Evolutionary conservation across 2,113 vertebrate genomes (phyloP).

Genomic region (Sphyrna mokarran): DNA sequence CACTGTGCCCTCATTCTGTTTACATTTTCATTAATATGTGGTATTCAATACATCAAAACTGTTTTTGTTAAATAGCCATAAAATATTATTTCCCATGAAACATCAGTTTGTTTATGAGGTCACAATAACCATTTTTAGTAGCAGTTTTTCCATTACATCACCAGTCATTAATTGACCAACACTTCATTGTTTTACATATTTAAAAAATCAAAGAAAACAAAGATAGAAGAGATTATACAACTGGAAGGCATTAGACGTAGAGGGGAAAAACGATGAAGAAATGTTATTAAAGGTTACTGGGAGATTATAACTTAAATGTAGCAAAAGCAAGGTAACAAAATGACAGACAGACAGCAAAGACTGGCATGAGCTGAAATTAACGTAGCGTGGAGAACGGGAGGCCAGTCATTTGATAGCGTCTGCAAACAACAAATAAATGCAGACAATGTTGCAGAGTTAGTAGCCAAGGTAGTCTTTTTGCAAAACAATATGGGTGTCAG

Average conservation of each 20-base stretch:
- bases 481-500: neutral
- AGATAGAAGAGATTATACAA: neutral
- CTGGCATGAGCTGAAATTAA: neutral
- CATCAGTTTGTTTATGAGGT: conserved; percentile 17
- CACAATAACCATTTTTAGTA: neutral
- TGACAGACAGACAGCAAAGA: neutral
- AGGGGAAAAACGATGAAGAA: neutral
- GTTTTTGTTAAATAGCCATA: conserved; percentile 8
- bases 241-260: neutral
- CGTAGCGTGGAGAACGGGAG: neutral
- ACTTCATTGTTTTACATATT: neutral
- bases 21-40: neutral
- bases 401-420: neutral
- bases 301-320: neutral
- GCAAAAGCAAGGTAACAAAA: neutral
- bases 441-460: neutral
- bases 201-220: neutral
- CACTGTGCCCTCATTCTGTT: conserved; percentile 12
- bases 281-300: too few species aligned
- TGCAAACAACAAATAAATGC: neutral
- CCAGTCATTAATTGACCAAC: neutral
- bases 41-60: neutral
- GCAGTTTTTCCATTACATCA: neutral
- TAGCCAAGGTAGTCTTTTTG: neutral
- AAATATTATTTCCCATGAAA: conserved; percentile 19